Evolutionary conservation across 2,797 vertebrate genomes (phyloP), one percentile per base, ranked within the genome.

Genomic region (Echeneis naucrates): DNA sequence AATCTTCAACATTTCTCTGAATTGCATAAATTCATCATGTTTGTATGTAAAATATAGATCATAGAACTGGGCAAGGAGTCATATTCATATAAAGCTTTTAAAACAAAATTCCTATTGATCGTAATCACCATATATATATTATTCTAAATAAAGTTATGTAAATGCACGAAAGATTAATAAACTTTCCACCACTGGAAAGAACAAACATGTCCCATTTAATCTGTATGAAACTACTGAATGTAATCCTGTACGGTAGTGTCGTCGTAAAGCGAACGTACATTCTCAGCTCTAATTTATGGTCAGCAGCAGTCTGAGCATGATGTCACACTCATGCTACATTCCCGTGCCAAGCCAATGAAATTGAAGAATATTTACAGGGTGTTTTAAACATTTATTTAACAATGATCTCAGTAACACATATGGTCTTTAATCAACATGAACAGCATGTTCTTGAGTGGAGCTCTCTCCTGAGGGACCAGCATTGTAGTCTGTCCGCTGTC

Each of bases 311-410:
- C 54, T 33, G 37, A 26, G 48, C 32, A 50, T 86, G 68, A 87
- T 80, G 68, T 87, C 76, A 81, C 33, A 58, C 16, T 75, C 56
- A 51, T 55, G 64, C 57, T 60, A 72, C 40, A 61, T 77, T 71
- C n/a, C 14, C 2, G 5, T 62, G 80, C 68, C 75, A 77, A 63
- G 54, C 52, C 77, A 84, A 68, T 79, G 65, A 85, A 88, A 88
- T 55, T 1, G 9, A 81, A 78, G 51, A 77, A 68, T 82, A 82
- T 87, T 87, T 88, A 90, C 55, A 80, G 86, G 72, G 53, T 82
- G 72, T 87, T 89, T 83, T 65, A 80, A 78, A 77, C 51, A 69
- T 84, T 70, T 71, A 78, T 79, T 89, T 62, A 78, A 78, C 54
- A 68, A 38, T 85, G 85, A 87, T 81, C 73, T 82, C 77, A 88